Base-by-base conservation (phyloP, 2,797 vertebrate genomes). In the Acanthiza pusilla region DNA sequence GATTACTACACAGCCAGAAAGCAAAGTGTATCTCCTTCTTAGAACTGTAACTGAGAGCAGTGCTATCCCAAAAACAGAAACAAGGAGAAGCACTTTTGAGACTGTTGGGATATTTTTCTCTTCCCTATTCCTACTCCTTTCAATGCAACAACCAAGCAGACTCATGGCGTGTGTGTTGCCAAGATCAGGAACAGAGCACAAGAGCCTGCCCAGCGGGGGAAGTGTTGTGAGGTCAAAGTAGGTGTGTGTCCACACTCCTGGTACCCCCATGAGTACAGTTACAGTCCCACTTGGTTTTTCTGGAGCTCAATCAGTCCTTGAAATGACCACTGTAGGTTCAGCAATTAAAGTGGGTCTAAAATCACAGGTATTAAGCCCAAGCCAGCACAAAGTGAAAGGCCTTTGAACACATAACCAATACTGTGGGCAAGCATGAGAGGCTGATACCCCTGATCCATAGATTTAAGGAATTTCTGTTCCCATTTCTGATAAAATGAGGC, bases 281-380 rank as follows among this genome's bases (percentile, higher is more conserved):
- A 40, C 32, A 73, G 47, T 36, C 29, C 20, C 48, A 12, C 13
- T 57, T 85, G 13, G 13, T 62, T 62, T n/a, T 92, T 72, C 61
- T 81, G 29, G 62, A 68, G 54, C 61, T 88, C 43, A 61, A 0
- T 75, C 38, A 51, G 25, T 85, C 54, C 43, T 85, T 91, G 71
- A 79, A 88, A 79, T 60, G 19, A 23, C 30, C 47, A 20, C 32
- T 62, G 7, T 58, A 54, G 17, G 21, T 79, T 87, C 27, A n/a
- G 54, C 58, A 68, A 78, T 87, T 93, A 48, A 91, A 91, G 62
- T 58, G n/a, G 21, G 27, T 94, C 87, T 54, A 75, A 85, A 92
- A 71, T 0, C 16, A 45, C 2, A 2, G n/a, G 43, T 70, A 20
- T 88, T 83, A 77, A 88, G 54, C 22, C 61, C 43, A 29, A 67